Evolutionary conservation across 2,888 invertebrate species (phyloP).

Genomic region (Tachina lurida): DNA sequence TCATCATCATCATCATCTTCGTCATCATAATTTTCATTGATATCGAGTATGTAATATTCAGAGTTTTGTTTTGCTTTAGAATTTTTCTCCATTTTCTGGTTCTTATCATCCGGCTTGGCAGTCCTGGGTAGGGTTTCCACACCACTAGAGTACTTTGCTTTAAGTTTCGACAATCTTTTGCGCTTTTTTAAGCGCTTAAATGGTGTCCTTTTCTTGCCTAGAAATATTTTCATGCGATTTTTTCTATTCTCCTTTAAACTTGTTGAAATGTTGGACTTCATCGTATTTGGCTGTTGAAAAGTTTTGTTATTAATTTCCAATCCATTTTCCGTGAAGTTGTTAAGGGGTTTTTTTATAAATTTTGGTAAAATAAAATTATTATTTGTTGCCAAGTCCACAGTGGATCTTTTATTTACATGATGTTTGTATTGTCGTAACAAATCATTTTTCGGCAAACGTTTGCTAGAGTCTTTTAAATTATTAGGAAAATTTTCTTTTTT

Average conservation of each 20-base stretch:
- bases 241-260: slow-evolving; percentile 8
- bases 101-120: background rate
- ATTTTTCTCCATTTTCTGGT: slow-evolving; percentile 55
- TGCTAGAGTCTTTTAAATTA: background rate
- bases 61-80: slow-evolving; percentile 64
- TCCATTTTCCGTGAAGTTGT: background rate
- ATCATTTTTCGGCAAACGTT: background rate
- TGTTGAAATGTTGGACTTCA: background rate
- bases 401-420: slow-evolving; percentile 52
- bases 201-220: background rate
- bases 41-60: slow-evolving; percentile 70
- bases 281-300: background rate
- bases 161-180: slow-evolving; percentile 26
- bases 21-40: slow-evolving; percentile 72
- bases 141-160: background rate
- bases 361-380: slow-evolving; percentile 9
- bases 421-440: background rate
- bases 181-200: slow-evolving; percentile 30
- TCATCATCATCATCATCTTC: slow-evolving; percentile 70
- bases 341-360: slow-evolving; percentile 24
- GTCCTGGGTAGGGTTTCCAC: slow-evolving; percentile 21
- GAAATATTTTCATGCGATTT: background rate
- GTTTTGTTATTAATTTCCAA: background rate
- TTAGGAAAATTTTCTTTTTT: background rate
- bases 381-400: background rate